Base-by-base conservation (phyloP, 2,113 vertebrate genomes). In the Lamprologus tigripictilis region DNA sequence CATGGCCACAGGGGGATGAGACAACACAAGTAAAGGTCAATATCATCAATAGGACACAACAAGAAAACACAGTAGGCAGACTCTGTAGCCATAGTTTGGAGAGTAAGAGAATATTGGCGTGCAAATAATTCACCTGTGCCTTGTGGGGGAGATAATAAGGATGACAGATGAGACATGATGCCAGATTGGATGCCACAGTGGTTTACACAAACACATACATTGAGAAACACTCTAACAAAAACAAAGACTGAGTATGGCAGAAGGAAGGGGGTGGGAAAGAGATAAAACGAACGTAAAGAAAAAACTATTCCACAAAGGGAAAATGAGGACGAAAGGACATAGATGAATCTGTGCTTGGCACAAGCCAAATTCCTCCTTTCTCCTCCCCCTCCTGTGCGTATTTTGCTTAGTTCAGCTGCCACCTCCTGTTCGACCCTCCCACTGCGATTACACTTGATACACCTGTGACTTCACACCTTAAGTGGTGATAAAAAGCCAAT, bases 121-220 rank as follows among this genome's bases (percentile, higher is more conserved):
- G 85, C 90, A 90, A 91, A 88, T 95, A 90, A 89, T 92, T 91
- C 84, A 92, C 92, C 86, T 94, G 78, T 37, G 78, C 89, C 87
- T 92, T 33, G 33, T 58, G 86, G 92, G 71, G 91, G 80, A 83
- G 61, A 79, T 93, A 94, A 95, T 94, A 88, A 95, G 91, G 88
- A 94, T 93, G 95, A 94, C 90, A 86, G 89, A 96, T 94, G 93
- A 93, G 88, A 90, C 78, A 84, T 88, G 93, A 88, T 51, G 81
- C 51, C 73, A 76, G 76, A 51, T 87, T 13, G 54, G 80, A 86
- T 54, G 51, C 90, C 84, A 80, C 68, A 53, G 84, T 79, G 85
- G 53, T 86, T 51, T 33, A 19, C 21, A 54, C 42, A 78, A 47
- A 78, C 71, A 49, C 40, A 40, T 37, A 85, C 55, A 81, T 63